phyloP scores from a whole-genome alignment of 2,797 vertebrate genomes.

The Steatocranus sp. region DNA sequence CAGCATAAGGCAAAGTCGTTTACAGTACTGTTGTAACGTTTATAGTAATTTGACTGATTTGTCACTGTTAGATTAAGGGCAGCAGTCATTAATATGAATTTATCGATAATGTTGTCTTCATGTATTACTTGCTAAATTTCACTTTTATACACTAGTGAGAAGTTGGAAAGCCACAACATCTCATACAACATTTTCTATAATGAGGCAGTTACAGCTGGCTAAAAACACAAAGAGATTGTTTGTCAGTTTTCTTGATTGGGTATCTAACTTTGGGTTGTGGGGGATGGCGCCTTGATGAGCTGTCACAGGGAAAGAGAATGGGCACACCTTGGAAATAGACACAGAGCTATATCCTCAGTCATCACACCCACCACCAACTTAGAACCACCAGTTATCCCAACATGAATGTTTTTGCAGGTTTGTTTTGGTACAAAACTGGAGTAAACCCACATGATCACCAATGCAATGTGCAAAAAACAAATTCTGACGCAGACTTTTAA shows the following conservation, averaged over 20 bases:
- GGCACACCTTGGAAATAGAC: background rate
- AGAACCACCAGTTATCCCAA: background rate
- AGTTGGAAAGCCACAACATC: background rate
- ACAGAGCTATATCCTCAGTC: background rate
- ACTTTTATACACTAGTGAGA: background rate
- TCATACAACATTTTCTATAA: background rate
- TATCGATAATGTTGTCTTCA: background rate
- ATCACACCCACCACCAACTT: background rate
- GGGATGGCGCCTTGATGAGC: background rate
- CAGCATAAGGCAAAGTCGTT: background rate
- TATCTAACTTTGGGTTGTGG: background rate
- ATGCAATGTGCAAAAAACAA: accelerated
- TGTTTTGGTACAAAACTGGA: background rate
- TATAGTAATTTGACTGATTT: background rate
- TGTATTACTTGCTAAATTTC: background rate
- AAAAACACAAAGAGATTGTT: background rate
- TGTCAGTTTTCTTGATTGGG: background rate
- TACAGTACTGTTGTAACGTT: background rate
- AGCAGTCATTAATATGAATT: background rate
- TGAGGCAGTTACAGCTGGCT: background rate
- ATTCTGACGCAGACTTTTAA: background rate
- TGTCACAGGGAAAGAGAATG: background rate
- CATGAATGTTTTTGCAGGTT: background rate
- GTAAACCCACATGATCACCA: background rate
- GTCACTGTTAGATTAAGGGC: background rate